Evolutionary conservation across 2,888 invertebrate species (phyloP).

Genomic region (Panopea generosa): DNA sequence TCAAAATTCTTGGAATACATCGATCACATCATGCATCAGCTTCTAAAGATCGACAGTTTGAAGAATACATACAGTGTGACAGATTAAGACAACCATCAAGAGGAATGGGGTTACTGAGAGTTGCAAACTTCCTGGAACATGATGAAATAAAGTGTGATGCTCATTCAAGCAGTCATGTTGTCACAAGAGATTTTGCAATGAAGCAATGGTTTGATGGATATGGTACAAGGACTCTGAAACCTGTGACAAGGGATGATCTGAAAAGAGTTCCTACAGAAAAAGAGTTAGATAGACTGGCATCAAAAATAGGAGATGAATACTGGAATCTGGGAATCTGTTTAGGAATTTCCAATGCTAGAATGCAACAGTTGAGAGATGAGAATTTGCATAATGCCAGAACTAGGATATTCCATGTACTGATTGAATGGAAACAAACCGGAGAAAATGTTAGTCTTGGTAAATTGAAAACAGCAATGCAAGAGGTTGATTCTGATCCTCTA

Average conservation of each 20-base stretch:
- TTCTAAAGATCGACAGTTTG: constrained; percentile 22
- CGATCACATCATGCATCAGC: constrained; percentile 2
- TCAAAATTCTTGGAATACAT: constrained; percentile 20
- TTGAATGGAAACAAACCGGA: not conserved
- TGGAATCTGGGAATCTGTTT: not conserved
- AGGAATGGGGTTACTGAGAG: constrained; percentile 16
- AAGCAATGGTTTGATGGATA: constrained; percentile 29
- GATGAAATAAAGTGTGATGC: constrained; percentile 19
- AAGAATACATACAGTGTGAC: constrained; percentile 45
- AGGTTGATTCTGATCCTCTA: not conserved
- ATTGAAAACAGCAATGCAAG: not conserved
- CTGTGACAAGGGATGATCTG: not conserved
- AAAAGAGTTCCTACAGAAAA: constrained; percentile 24
- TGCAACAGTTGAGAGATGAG: too few species aligned
- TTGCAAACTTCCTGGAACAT: constrained; percentile 23
- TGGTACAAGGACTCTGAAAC: not conserved
- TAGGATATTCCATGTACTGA: too few species aligned
- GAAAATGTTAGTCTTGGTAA: not conserved
- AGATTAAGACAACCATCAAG: constrained; percentile 2
- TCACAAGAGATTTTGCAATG: constrained; percentile 18
- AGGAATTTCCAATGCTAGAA: too few species aligned
- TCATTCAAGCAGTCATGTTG: constrained; percentile 4
- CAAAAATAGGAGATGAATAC: constrained; percentile 43
- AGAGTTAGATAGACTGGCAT: constrained; percentile 21
- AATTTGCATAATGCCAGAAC: too few species aligned